These are phyloP conservation scores for Heliconius congener DNA, from an alignment of 1,140 invertebrate species.

Conservation along the genomic window DNA sequence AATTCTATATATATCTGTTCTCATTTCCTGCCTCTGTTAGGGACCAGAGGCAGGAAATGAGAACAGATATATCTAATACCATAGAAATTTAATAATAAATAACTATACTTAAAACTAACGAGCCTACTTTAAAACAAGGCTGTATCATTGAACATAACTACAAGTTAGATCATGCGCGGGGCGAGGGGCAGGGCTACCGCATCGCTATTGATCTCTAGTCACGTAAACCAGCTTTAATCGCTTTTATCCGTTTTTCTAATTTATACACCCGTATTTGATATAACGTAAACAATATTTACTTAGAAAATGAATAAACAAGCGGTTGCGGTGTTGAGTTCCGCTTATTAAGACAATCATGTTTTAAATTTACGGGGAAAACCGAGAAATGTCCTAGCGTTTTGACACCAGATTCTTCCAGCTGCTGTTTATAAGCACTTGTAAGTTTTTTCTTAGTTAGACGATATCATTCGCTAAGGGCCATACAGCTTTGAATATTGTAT, in stretches of 20 bases:
- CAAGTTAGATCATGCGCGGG: constrained; percentile 60
- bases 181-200: constrained; percentile 52
- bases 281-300: background rate
- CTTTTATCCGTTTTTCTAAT: constrained; percentile 4
- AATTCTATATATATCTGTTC: no score
- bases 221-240: constrained; percentile 27
- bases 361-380: no score
- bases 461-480: background rate
- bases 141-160: background rate
- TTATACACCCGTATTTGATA: background rate
- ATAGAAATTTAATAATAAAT: no score
- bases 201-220: constrained; percentile 56
- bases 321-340: no score
- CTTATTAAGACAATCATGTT: no score
- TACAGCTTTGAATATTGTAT: constrained; percentile 12
- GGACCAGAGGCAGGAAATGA: no score
- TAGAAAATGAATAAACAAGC: background rate
- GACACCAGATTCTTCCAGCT: no score
- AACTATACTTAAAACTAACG: background rate
- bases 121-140: background rate
- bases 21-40: no score
- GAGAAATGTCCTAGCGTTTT: no score
- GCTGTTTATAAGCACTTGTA: constrained; percentile 26
- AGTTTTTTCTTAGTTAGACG: constrained; percentile 6
- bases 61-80: no score